phyloP scores from a whole-genome alignment of 2,113 vertebrate species.

The Acanthisitta chloris region DNA sequence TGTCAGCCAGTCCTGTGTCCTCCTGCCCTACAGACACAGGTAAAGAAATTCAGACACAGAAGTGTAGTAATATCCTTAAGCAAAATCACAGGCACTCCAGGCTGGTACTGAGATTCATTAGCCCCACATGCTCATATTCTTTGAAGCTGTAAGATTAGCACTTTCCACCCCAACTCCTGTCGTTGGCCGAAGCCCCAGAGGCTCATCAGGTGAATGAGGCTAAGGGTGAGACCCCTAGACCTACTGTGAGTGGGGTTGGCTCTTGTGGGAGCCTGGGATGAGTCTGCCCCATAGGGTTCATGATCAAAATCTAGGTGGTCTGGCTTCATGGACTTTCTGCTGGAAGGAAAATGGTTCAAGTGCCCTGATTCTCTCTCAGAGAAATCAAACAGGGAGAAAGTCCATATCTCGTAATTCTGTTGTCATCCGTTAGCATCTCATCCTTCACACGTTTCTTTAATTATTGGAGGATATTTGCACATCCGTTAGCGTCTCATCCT shows the following conservation, averaged over 20 bases:
- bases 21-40: neutral
- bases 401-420: neutral
- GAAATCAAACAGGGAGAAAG: neutral
- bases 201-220: accelerated
- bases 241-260: neutral
- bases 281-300: neutral
- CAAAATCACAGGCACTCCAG: neutral
- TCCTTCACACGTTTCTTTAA: constrained; percentile 65
- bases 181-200: neutral
- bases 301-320: neutral
- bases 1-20: neutral
- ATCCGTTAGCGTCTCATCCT: constrained; percentile 24
- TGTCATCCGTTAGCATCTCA: constrained; percentile 12
- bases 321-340: neutral
- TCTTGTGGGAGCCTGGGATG: neutral
- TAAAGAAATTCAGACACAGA: neutral
- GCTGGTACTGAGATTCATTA: neutral
- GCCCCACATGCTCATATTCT: neutral
- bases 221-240: neutral
- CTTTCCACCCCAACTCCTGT: neutral
- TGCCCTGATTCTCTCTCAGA: neutral
- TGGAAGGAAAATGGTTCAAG: neutral
- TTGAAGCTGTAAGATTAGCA: neutral
- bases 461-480: constrained; percentile 66
- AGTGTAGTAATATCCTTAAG: neutral